These are phyloP conservation scores for Apodemia duryi DNA, from an alignment of 2,888 invertebrate genomes.

Conservation along the genomic window DNA sequence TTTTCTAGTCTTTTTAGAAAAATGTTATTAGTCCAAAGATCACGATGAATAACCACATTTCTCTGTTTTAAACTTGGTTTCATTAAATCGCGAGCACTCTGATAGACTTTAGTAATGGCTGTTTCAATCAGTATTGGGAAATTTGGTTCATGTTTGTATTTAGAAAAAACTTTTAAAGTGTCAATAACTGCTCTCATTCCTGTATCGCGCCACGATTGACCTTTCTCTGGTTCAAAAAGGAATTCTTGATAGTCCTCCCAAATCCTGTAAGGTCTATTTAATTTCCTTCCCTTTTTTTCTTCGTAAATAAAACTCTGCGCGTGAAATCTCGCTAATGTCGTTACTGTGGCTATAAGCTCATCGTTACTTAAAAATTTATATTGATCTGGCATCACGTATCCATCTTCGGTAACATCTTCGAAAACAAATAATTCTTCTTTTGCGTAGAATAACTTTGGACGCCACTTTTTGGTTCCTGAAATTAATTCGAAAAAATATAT, in stretches of 20 bases:
- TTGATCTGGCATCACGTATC: slow-evolving; percentile 53
- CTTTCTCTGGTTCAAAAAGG: slow-evolving; percentile 47
- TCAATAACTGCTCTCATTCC: slow-evolving; percentile 59
- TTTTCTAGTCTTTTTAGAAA: slow-evolving; percentile 61
- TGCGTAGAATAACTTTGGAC: slow-evolving; percentile 46
- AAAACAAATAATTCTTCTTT: slow-evolving; percentile 59
- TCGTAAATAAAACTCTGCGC: slow-evolving; percentile 70
- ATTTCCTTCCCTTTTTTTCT: slow-evolving; percentile 50
- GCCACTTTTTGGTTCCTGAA: slow-evolving; percentile 51
- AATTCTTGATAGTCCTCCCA: slow-evolving; percentile 56
- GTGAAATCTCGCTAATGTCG: slow-evolving; percentile 70
- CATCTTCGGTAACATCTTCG: slow-evolving; percentile 54
- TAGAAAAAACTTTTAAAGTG: slow-evolving; percentile 53
- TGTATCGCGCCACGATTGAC: slow-evolving; percentile 50
- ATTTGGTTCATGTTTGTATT: slow-evolving; percentile 42
- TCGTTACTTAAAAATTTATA: slow-evolving; percentile 48
- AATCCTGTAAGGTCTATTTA: slow-evolving; percentile 52
- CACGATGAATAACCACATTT: slow-evolving; percentile 79
- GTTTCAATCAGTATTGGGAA: slow-evolving; percentile 42
- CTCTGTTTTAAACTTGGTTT: slow-evolving; percentile 58
- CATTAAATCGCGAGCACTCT: slow-evolving; percentile 47
- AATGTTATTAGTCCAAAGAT: slow-evolving; percentile 82
- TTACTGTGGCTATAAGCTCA: slow-evolving; percentile 58
- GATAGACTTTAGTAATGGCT: slow-evolving; percentile 43
- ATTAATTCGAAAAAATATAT: slow-evolving; percentile 9